A percentile compares a stretch with the other conserved stretches of the same genome.
phyloP scores from a whole-genome alignment of 2,888 invertebrate genomes.

The Lydus trimaculatus region DNA sequence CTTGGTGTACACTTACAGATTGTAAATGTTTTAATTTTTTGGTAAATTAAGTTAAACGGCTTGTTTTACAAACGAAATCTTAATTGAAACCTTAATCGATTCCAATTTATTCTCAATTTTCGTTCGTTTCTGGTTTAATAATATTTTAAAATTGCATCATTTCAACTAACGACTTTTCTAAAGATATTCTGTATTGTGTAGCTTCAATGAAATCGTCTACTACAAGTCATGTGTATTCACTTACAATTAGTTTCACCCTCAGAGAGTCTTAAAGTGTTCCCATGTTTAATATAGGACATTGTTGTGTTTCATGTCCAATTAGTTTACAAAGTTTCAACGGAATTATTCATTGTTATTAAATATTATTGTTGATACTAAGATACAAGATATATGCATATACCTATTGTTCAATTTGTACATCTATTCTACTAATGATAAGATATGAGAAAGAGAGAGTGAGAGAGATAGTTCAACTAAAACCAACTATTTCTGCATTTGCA shows the following conservation, averaged over 20 bases:
- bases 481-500: no score
- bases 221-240: constrained; percentile 17
- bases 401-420: neutral
- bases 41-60: neutral
- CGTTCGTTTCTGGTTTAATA: neutral
- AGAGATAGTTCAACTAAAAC: neutral
- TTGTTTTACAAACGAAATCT: neutral
- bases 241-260: constrained; percentile 17
- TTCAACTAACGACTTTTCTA: no score
- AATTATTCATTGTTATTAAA: constrained; percentile 14
- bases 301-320: constrained; percentile 28
- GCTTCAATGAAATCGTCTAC: neutral
- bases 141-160: neutral
- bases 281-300: constrained; percentile 19
- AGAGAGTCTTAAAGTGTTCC: constrained; percentile 25
- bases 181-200: neutral
- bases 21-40: neutral
- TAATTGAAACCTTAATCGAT: neutral
- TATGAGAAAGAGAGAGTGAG: neutral
- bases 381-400: neutral
- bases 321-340: constrained; percentile 24
- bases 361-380: neutral
- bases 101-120: neutral
- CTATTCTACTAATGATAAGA: neutral
- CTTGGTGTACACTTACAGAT: neutral